A percentile compares a stretch with the other conserved stretches of the same genome.
Conservation (phyloP, 2,888 invertebrate genomes). For the Latrodectus hesperus region DNA sequence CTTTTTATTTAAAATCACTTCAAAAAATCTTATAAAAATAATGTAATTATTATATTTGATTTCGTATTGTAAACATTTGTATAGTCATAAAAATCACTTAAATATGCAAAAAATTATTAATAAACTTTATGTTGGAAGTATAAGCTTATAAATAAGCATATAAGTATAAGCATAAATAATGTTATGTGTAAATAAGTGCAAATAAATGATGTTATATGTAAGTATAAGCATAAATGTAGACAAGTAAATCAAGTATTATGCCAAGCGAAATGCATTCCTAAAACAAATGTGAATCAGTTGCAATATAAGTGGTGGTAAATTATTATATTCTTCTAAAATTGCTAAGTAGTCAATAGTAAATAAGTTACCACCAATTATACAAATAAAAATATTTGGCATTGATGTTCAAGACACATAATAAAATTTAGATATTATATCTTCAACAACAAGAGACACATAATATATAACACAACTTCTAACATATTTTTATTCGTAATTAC, state of each 20-base stretch:
- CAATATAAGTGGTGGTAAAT: neutral
- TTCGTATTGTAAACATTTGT: slow-evolving; percentile 9
- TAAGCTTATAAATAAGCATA: no score
- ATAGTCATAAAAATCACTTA: neutral
- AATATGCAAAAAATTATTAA: slow-evolving; percentile 16
- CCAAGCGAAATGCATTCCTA: neutral
- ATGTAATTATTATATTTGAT: neutral
- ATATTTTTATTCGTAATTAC: slow-evolving; percentile 16
- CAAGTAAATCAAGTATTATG: slow-evolving; percentile 1
- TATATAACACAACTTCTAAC: neutral
- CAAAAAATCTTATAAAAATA: neutral
- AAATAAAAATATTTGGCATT: slow-evolving; percentile 22
- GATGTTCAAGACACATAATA: slow-evolving; percentile 25
- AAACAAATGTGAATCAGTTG: neutral
- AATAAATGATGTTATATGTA: neutral
- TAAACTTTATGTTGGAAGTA: no score
- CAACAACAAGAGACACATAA: neutral
- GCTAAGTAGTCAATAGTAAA: slow-evolving; percentile 22
- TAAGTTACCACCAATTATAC: slow-evolving; percentile 17
- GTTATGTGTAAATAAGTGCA: no score
- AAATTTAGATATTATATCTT: slow-evolving; percentile 13
- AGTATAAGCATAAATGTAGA: neutral
- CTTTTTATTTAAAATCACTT: no score
- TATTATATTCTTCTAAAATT: slow-evolving; percentile 31
- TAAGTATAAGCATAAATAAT: no score